Evolutionary conservation across 2,113 vertebrate genomes (phyloP).

Genomic region (Oreochromis niloticus): DNA sequence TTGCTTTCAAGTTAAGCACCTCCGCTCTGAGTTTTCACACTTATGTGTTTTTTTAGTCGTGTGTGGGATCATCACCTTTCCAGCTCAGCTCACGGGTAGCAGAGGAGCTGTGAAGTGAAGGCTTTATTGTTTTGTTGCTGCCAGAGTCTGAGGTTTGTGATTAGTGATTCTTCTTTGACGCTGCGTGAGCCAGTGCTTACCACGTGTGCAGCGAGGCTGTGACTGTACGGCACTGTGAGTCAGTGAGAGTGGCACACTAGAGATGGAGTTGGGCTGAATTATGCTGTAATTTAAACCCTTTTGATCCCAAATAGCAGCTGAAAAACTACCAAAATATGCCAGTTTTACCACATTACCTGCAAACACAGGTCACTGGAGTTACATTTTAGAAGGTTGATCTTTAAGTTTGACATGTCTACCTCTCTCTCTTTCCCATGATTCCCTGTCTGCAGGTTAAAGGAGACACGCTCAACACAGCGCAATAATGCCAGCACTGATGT

Average conservation of each 20-base stretch:
- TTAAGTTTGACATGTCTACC: not conserved
- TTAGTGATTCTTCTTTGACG: not conserved
- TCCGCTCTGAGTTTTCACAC: not conserved
- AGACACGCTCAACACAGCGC: not conserved
- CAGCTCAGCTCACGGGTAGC: not conserved
- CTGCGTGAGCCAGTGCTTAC: not conserved
- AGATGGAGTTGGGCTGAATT: not conserved
- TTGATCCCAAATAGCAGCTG: not conserved
- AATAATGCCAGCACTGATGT: not conserved
- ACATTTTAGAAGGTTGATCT: not conserved
- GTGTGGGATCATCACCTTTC: not conserved
- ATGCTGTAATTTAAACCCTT: not conserved
- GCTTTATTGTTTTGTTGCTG: not conserved
- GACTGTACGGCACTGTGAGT: not conserved
- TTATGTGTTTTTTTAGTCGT: not conserved
- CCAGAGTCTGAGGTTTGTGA: not conserved
- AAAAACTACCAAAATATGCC: not conserved
- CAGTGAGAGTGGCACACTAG: not conserved
- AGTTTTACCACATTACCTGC: not conserved
- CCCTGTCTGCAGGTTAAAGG: constrained; percentile 7
- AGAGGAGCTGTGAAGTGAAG: not conserved
- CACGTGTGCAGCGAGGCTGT: not conserved
- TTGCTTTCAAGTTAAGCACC: not conserved
- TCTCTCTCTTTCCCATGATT: not conserved
- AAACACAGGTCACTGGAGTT: not conserved